These are phyloP conservation scores for Holothuria glaberrima DNA, from an alignment of 35 echinoderm and acorn worm species.

Conservation along the genomic window DNA sequence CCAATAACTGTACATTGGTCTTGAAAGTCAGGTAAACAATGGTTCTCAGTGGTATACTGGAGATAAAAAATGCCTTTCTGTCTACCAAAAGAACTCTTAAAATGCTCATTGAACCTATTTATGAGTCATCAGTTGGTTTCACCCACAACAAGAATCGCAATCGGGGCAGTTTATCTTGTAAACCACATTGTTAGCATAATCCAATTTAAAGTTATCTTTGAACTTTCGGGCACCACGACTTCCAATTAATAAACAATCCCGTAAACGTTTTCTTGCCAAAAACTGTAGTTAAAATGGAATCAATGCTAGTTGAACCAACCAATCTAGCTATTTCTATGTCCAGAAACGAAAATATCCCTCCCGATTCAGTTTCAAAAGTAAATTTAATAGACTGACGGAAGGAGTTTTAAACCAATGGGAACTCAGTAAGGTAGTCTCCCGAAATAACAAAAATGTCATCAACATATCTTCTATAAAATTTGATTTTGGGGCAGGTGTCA, in stretches of 20 bases:
- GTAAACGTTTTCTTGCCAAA: constrained; percentile 3
- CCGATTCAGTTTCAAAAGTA: no score
- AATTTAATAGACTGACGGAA: no score
- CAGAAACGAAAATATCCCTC: no score
- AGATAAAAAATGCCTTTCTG: no score
- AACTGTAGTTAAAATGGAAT: background rate
- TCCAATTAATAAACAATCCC: background rate
- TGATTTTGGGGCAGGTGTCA: background rate
- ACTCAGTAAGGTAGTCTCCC: no score
- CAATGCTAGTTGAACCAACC: background rate
- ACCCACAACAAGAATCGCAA: background rate
- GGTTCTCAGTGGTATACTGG: background rate
- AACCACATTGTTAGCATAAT: no score
- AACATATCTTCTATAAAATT: no score
- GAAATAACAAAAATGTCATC: no score
- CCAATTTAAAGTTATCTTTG: background rate
- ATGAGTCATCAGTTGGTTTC: background rate
- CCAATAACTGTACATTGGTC: background rate
- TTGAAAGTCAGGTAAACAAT: no score
- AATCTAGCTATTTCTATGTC: no score
- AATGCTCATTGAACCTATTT: background rate
- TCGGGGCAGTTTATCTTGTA: no score
- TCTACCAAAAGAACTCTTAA: background rate
- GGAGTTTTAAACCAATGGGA: background rate
- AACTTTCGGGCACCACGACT: constrained; percentile 9